Percentiles rank a stretch among this genome's conserved stretches.
phyloP scores from a whole-genome alignment of 1,140 invertebrate species.

The Catajapyx aquilonaris region DNA sequence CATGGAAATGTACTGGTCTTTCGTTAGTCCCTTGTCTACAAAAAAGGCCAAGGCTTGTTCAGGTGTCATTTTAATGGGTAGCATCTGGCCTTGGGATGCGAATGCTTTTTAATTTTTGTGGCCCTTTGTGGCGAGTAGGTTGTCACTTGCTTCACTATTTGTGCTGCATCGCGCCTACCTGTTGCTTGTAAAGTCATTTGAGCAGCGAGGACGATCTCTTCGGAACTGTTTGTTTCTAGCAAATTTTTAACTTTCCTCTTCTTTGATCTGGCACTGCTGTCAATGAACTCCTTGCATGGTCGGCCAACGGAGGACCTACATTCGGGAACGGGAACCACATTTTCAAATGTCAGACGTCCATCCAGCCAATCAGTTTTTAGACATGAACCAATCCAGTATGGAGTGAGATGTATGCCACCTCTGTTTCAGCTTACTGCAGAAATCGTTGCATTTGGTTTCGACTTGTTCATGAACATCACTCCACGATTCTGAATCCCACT shows the following conservation, averaged over 20 bases:
- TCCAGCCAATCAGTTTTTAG: neutral
- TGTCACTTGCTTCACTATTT: constrained; percentile 1
- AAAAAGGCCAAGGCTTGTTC: neutral
- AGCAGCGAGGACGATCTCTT: neutral
- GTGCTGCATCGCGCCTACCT: neutral
- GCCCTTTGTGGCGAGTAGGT: neutral
- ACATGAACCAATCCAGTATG: neutral
- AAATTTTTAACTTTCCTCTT: neutral
- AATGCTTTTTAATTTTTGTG: neutral
- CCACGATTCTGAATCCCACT: neutral
- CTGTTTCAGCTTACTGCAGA: neutral
- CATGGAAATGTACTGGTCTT: constrained; percentile 1
- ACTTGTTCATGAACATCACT: neutral
- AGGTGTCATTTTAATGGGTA: constrained; percentile 1
- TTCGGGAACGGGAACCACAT: neutral
- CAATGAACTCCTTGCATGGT: neutral
- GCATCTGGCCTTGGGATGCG: neutral
- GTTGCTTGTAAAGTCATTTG: neutral
- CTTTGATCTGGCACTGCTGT: neutral
- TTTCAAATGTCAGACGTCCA: neutral
- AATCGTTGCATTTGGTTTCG: neutral
- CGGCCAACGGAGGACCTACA: neutral
- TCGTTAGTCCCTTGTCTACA: neutral
- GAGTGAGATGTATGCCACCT: neutral
- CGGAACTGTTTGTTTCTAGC: neutral